Conservation (phyloP, 2,797 vertebrate genomes). For the Parauchenoglanis punctatus region DNA sequence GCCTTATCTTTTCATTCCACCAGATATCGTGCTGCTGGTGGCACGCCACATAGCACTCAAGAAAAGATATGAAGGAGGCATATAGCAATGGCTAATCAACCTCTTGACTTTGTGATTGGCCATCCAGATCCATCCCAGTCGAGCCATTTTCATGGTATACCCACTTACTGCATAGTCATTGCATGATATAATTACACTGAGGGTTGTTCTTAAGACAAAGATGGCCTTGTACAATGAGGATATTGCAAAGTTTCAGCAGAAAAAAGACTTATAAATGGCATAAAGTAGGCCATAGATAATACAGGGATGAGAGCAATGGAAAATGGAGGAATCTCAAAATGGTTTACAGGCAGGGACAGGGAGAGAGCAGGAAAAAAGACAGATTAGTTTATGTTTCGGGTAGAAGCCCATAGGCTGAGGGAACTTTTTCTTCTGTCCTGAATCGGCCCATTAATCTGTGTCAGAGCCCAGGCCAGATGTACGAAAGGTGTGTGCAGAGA, state of each 20-base stretch:
- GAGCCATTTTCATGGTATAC: neutral
- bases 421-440: slow-evolving; percentile 75
- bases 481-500: slow-evolving; percentile 55
- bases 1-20: slow-evolving; percentile 43
- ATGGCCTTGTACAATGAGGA: neutral
- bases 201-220: neutral
- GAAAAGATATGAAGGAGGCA: slow-evolving; percentile 17
- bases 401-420: slow-evolving; percentile 63
- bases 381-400: slow-evolving; percentile 69
- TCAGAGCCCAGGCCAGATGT: slow-evolving; percentile 73
- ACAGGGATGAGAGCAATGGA: slow-evolving; percentile 25
- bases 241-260: neutral
- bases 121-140: slow-evolving; percentile 24
- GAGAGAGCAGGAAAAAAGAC: slow-evolving; percentile 53
- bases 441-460: slow-evolving; percentile 77
- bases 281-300: slow-evolving; percentile 19
- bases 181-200: slow-evolving; percentile 4
- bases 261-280: slow-evolving; percentile 4
- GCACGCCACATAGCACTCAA: slow-evolving; percentile 5
- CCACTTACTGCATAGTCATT: neutral
- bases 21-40: slow-evolving; percentile 23
- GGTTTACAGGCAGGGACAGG: slow-evolving; percentile 43
- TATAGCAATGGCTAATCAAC: slow-evolving; percentile 30
- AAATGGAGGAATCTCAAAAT: slow-evolving; percentile 46
- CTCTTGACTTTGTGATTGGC: slow-evolving; percentile 25